Conservation (phyloP, 2,888 invertebrate genomes). For the Bellardia pandia region DNA sequence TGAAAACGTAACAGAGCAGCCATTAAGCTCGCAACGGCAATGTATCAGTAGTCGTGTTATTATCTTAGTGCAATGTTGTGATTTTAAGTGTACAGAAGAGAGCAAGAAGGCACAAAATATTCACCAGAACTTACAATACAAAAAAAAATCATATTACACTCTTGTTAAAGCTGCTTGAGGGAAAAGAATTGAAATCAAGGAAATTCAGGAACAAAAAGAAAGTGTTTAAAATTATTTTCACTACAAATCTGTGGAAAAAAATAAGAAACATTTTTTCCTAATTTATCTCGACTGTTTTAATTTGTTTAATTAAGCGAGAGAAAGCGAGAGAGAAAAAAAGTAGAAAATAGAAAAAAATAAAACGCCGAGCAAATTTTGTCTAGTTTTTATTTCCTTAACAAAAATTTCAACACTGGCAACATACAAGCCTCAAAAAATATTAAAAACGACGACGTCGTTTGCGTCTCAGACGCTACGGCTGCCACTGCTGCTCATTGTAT, state of each 20-base stretch:
- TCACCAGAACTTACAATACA: neutral
- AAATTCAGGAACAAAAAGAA: neutral
- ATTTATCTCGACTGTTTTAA: conserved; percentile 19
- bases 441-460: conserved; percentile 72
- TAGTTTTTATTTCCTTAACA: conserved; percentile 44
- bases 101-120: conserved; percentile 1
- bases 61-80: conserved; percentile 66
- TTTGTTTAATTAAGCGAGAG: conserved; percentile 7
- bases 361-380: conserved; percentile 4
- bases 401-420: conserved; percentile 73
- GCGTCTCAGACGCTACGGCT: conserved; percentile 73
- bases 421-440: conserved; percentile 70
- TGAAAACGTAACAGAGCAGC: conserved; percentile 70
- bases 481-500: conserved; percentile 74
- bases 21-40: conserved; percentile 55
- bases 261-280: neutral
- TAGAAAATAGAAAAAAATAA: neutral
- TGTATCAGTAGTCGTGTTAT: conserved; percentile 62
- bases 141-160: conserved; percentile 26
- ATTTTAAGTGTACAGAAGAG: conserved; percentile 55
- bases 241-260: neutral
- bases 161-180: conserved; percentile 71
- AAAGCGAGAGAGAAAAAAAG: neutral
- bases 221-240: conserved; percentile 4
- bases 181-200: conserved; percentile 1